These are phyloP conservation scores for Agrypnus murinus DNA, from an alignment of 2,888 invertebrate genomes.

Conservation along the genomic window DNA sequence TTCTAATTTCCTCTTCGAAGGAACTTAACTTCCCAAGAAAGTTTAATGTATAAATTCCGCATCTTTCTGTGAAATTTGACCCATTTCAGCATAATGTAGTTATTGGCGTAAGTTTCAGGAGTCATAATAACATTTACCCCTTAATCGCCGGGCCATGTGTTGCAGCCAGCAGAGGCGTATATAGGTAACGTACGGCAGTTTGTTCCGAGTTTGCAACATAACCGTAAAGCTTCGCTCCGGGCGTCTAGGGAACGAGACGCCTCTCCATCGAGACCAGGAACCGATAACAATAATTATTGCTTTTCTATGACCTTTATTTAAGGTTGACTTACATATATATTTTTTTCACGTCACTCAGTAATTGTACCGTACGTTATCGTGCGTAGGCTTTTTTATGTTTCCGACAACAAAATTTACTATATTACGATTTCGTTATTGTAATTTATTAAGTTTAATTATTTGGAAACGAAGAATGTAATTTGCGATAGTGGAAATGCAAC, in stretches of 20 bases:
- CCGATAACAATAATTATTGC: constrained; percentile 54
- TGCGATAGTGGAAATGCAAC: too few species aligned
- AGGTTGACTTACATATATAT: constrained; percentile 44
- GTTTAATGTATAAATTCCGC: constrained; percentile 47
- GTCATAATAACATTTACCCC: constrained; percentile 64
- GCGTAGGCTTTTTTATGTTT: constrained; percentile 24
- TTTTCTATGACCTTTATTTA: constrained; percentile 53
- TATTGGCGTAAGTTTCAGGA: constrained; percentile 64
- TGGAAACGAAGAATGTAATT: background rate
- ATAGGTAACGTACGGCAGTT: constrained; percentile 65
- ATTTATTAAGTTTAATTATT: constrained; percentile 12
- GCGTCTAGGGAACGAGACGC: constrained; percentile 46
- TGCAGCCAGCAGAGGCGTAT: constrained; percentile 58
- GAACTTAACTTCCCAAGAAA: constrained; percentile 32
- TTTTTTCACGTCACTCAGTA: constrained; percentile 20
- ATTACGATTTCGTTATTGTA: constrained; percentile 3
- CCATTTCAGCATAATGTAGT: constrained; percentile 63
- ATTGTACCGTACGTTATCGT: constrained; percentile 24
- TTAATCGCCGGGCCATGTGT: constrained; percentile 65
- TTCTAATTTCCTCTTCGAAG: constrained; percentile 38
- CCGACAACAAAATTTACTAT: constrained; percentile 27
- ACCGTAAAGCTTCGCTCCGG: constrained; percentile 61
- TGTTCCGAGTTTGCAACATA: constrained; percentile 62
- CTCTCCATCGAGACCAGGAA: constrained; percentile 48
- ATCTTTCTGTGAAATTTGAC: constrained; percentile 55